phyloP scores from a whole-genome alignment of 2,113 vertebrate genomes.

The Columba livia region DNA sequence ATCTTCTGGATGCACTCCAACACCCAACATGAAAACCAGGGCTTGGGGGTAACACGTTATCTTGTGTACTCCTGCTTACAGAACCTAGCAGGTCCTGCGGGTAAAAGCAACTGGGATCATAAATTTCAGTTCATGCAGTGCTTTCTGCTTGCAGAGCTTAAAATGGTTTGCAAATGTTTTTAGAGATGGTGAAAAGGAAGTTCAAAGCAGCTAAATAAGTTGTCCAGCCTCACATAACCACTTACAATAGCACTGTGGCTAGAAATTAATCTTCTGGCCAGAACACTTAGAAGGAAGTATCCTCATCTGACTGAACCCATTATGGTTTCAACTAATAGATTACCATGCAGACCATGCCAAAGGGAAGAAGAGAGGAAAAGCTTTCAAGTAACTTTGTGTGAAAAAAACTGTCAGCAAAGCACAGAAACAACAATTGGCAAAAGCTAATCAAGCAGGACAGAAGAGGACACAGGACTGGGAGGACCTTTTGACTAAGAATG shows the following conservation, averaged over 20 bases:
- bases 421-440: neutral
- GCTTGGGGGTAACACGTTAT: neutral
- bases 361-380: neutral
- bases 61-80: neutral
- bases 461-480: neutral
- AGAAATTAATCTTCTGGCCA: conserved; percentile 29
- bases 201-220: neutral
- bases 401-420: neutral
- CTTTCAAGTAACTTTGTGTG: neutral
- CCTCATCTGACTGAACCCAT: conserved; percentile 6
- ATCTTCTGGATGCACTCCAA: neutral
- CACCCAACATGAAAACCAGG: neutral
- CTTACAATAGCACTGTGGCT: neutral
- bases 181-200: neutral
- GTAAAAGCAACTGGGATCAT: neutral
- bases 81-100: neutral
- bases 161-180: neutral
- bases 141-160: neutral
- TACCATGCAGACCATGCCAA: neutral
- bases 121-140: neutral
- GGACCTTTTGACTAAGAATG: neutral
- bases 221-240: neutral
- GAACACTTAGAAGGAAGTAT: neutral
- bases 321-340: conserved; percentile 27
- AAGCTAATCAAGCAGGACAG: neutral